Percentiles rank a stretch among this genome's conserved stretches.
Evolutionary conservation across 2,888 invertebrate genomes (phyloP).

Genomic region (Ditylenchus weischeri): DNA sequence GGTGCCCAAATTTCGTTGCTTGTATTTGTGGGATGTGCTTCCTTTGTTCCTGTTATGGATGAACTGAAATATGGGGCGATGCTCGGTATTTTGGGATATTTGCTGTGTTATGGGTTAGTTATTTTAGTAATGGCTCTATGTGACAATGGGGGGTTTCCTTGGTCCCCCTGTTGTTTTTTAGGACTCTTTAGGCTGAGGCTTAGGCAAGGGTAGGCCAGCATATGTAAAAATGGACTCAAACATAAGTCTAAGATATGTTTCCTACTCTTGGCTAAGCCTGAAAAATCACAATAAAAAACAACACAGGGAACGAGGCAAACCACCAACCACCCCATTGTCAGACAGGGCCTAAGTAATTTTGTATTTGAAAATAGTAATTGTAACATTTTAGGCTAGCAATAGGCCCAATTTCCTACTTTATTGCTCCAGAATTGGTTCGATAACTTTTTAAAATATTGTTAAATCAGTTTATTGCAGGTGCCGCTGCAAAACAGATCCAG

Average conservation of each 20-base stretch:
- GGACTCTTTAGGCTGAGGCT: too few species aligned
- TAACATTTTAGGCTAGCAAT: conserved; percentile 43
- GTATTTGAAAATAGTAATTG: neutral
- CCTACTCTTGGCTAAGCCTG: too few species aligned
- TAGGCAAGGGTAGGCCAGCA: too few species aligned
- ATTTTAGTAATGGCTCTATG: too few species aligned
- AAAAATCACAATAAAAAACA: too few species aligned
- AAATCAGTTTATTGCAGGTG: conserved; percentile 48
- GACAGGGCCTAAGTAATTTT: conserved; percentile 14
- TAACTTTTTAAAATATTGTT: conserved; percentile 41
- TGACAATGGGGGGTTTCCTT: too few species aligned
- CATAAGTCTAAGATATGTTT: too few species aligned
- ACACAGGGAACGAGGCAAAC: too few species aligned
- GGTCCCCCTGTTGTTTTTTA: too few species aligned
- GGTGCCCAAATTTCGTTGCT: conserved; percentile 28
- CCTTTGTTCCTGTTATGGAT: conserved; percentile 33
- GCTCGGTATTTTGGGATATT: conserved; percentile 41
- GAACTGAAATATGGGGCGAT: conserved; percentile 39
- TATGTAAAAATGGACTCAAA: too few species aligned
- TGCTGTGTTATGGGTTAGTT: conserved; percentile 44
- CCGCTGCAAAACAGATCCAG: conserved; percentile 42
- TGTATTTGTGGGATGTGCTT: conserved; percentile 25
- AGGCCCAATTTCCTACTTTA: conserved; percentile 50
- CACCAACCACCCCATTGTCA: too few species aligned
- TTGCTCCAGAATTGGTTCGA: conserved; percentile 49